Conservation (phyloP, 2,797 vertebrate species). For the Muscicapa striata region DNA sequence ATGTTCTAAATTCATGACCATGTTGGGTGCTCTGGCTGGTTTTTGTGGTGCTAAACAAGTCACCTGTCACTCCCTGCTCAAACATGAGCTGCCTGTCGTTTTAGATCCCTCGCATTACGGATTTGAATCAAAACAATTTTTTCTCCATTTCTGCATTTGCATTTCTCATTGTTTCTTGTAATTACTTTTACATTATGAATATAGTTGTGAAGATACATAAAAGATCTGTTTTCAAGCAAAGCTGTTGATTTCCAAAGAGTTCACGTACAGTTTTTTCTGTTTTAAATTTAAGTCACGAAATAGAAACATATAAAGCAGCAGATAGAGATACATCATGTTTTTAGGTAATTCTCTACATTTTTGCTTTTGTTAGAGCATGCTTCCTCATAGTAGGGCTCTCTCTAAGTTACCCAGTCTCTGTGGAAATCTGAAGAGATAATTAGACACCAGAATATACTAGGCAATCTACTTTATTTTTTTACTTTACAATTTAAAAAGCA, state of each 20-base stretch:
- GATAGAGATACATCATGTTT: background rate
- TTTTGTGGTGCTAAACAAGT: background rate
- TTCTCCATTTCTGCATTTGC: background rate
- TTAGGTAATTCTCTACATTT: conserved; percentile 5
- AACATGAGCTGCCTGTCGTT: background rate
- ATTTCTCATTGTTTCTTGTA: background rate
- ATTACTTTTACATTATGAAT: background rate
- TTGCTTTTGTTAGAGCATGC: background rate
- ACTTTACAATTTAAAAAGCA: conserved; percentile 20
- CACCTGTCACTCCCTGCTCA: background rate
- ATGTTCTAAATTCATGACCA: background rate
- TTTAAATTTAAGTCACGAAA: background rate
- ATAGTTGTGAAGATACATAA: background rate
- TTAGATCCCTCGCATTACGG: background rate
- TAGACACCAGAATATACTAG: background rate
- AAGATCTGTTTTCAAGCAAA: background rate
- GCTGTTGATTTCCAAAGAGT: background rate
- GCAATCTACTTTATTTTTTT: conserved; percentile 7
- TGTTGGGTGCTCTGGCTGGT: background rate
- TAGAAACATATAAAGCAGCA: background rate
- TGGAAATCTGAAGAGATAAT: conserved; percentile 45
- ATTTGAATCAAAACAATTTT: background rate
- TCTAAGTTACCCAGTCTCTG: background rate
- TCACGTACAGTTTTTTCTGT: background rate
- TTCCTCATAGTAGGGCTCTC: background rate